Conservation (phyloP, 2,888 invertebrate species). For the Xestia rhomboidea region DNA sequence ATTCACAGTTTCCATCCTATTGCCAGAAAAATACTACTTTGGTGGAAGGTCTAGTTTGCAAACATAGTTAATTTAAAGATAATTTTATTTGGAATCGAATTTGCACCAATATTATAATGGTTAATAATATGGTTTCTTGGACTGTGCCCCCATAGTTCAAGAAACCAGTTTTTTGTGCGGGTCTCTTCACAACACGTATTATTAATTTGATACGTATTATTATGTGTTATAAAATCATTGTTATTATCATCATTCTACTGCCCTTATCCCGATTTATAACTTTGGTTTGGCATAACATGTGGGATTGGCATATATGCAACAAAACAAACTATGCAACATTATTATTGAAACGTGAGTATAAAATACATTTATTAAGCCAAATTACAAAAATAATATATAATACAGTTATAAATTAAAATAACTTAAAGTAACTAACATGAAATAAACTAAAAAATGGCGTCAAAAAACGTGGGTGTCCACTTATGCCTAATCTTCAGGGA, state of each 20-base stretch:
- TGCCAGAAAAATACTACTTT: background rate
- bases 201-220: background rate
- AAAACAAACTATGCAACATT: background rate
- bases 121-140: too few relatives aligned
- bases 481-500: background rate
- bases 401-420: too few relatives aligned
- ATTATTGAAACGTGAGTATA: background rate
- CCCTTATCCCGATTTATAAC: background rate
- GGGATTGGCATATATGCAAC: background rate
- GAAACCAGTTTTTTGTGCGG: background rate
- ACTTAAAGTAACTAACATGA: too few relatives aligned
- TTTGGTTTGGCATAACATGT: background rate
- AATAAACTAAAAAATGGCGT: too few relatives aligned
- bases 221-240: background rate
- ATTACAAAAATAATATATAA: too few relatives aligned
- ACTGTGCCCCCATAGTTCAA: background rate
- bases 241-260: background rate
- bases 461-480: too few relatives aligned
- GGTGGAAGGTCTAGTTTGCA: background rate
- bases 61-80: slow-evolving; percentile 7
- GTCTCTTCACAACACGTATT: too few relatives aligned
- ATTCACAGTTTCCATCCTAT: background rate
- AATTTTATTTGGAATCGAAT: background rate
- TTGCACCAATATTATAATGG: background rate
- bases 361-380: too few relatives aligned